Evolutionary conservation across 2,797 vertebrate species (phyloP), one percentile per base, ranked within the genome.

Genomic region (Ibycter americanus): DNA sequence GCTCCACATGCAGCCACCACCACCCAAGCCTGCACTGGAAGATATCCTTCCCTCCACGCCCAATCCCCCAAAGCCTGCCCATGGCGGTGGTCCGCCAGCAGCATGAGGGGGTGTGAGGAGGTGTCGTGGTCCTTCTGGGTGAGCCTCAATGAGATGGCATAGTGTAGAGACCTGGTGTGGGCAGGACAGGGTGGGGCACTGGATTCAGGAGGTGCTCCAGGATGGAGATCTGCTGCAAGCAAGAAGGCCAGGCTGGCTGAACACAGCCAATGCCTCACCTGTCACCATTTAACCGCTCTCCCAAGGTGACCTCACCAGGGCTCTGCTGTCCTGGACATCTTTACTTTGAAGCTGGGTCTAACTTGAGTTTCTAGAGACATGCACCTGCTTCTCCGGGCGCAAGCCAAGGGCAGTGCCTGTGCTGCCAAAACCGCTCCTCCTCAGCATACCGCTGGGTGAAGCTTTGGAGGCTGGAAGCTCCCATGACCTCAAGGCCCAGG

Each of bases 111-210:
- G 8, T 67, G 52, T 21, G 49, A 56, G 34, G 19, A 71, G 23
- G 1, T 32, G 36, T 19, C 0, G 0, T 21, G 11, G 23, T 51
- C 51, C 52, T 93, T 66, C 59, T 61, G n/a, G 22, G 16, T 17
- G 59, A 92, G 8, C 68, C 59, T 74, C 1, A 4, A 1, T 0
- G 3, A 42, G 16, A n/a, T 0, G 0, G n/a, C 18, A 29, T 0
- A 2, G 22, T 34, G 49, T 8, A 17, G 44, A 82, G 66, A 77
- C 8, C 25, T 29, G 32, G 4, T 18, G 26, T 51, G 42, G 56
- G 34, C 23, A 38, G 32, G n/a, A 13, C 25, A 42, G 26, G 29
- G 14, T 15, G 12, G 5, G 8, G 21, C 7, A 23, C 0, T 42
- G 36, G 26, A 1, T 2, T 13, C 11, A 14, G 22, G 54, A 42